Percentiles rank a stretch among this genome's conserved stretches.
Conservation (phyloP, 1,140 invertebrate species). For the Luehdorfia chinensis region DNA sequence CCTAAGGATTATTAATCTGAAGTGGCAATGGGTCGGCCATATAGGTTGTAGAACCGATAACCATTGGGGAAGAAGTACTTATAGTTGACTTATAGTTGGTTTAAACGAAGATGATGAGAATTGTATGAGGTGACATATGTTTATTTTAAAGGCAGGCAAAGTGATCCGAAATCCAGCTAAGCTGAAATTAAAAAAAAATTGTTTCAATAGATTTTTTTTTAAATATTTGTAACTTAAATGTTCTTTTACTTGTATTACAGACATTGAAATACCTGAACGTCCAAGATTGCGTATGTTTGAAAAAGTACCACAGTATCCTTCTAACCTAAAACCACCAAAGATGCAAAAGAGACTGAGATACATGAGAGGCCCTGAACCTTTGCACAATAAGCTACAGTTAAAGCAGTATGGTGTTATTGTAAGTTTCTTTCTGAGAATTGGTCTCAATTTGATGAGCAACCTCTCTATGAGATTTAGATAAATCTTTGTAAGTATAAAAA, state of each 20-base stretch:
- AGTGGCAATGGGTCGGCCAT: no score
- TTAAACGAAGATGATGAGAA: not conserved
- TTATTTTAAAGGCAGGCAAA: no score
- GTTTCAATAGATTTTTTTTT: no score
- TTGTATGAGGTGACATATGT: not conserved
- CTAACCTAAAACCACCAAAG: constrained; percentile 84
- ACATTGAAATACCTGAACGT: constrained; percentile 85
- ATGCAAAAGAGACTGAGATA: constrained; percentile 88
- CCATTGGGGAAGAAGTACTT: no score
- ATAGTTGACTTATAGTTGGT: not conserved
- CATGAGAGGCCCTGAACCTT: constrained; percentile 92
- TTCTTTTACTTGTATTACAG: constrained; percentile 59
- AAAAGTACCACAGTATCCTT: constrained; percentile 84
- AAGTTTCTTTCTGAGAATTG: constrained; percentile 69
- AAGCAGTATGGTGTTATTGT: constrained; percentile 95
- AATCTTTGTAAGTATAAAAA: no score
- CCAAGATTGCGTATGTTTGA: constrained; percentile 82
- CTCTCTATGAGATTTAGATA: no score
- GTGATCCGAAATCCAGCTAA: no score
- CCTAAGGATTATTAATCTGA: no score
- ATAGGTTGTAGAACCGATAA: no score
- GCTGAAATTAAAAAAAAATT: no score
- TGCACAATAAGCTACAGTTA: constrained; percentile 91
- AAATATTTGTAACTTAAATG: no score
- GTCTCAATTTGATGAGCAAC: no score